phyloP scores from a whole-genome alignment of 2,888 invertebrate genomes.

The Synergus itoensis region DNA sequence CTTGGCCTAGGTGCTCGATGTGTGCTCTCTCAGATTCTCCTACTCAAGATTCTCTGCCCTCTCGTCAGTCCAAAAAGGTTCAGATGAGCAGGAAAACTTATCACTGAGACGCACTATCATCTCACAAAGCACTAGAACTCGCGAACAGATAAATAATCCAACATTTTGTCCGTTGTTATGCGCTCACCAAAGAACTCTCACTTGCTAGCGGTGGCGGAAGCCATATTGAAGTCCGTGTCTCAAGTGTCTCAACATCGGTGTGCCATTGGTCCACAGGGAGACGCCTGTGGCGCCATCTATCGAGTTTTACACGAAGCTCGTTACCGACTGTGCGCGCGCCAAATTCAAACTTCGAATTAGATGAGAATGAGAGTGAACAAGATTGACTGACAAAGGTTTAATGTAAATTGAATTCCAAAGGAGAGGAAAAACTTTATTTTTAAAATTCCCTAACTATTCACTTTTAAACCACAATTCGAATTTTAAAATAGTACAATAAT shows the following conservation, averaged over 20 bases:
- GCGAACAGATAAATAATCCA: constrained; percentile 16
- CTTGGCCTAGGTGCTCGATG: constrained; percentile 14
- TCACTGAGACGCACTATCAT: constrained; percentile 6
- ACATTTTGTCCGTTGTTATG: constrained; percentile 22
- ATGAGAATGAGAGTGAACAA: not conserved
- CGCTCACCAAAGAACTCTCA: constrained; percentile 63
- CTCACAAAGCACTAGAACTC: constrained; percentile 1
- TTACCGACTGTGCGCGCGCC: not conserved
- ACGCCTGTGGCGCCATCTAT: constrained; percentile 10
- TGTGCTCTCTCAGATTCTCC: constrained; percentile 24
- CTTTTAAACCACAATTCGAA: too few relatives aligned
- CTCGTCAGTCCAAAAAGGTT: not conserved
- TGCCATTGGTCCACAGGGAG: constrained; percentile 22
- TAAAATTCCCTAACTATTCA: too few relatives aligned
- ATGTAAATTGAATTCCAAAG: not conserved
- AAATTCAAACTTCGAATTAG: not conserved
- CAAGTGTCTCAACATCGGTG: constrained; percentile 22
- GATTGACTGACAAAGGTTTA: not conserved
- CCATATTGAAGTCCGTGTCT: constrained; percentile 73
- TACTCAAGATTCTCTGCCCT: not conserved
- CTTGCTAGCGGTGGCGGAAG: constrained; percentile 74
- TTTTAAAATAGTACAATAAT: too few relatives aligned
- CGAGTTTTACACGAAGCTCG: not conserved
- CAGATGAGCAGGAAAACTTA: not conserved
- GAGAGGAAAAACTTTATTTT: too few relatives aligned